Base-by-base conservation (phyloP, 2,888 invertebrate genomes). In the Chrysolina haemoptera region DNA sequence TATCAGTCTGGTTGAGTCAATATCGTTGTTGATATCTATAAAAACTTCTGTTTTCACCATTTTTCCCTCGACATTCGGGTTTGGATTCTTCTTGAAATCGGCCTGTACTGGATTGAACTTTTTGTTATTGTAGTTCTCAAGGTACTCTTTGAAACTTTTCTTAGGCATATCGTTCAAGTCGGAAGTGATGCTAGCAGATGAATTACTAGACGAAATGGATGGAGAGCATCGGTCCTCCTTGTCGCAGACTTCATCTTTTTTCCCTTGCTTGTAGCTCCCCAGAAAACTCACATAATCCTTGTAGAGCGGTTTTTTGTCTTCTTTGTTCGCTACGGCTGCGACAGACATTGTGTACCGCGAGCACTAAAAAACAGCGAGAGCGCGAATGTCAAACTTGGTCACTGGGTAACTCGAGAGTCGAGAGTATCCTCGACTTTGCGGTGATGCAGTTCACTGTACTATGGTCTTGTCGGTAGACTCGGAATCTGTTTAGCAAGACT, bases 221-320 rank as follows among this genome's bases (percentile, higher is more conserved):
- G 82, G 63, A 35, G 83, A 74, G 68, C 80, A 77, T 76, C 77
- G 77, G 50, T 79, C 78, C 40, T 81, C 84, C 70, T 82, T 82
- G 69, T 81, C 81, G 20, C 74, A 80, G 74, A 79, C 74, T 70
- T 82, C 76, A 72, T 83, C 79, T 75, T 81, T 82, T 77, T 81
- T 84, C 40, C 79, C 81, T 55, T 79, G 82, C 43, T 81, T 84
- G 76, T 86, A 87, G 70, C 76, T 82, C 62, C 81, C 84, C 75
- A 87, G 78, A 78, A 86, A 87, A 53, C 82, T 83, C 46, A 85
- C 83, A 77, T 86, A 87, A 65, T 85, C 85, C 73, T 84, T 86
- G 77, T 86, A 86, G 46, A 81, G 78, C 0, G 80, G 80, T 55
- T 78, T 81, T 70, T 78, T 79, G 27, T 68, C 77, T 16, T 68